These are phyloP conservation scores for Pseudorhombus dupliciocellatus DNA, from an alignment of 2,113 vertebrate genomes.

Conservation along the genomic window DNA sequence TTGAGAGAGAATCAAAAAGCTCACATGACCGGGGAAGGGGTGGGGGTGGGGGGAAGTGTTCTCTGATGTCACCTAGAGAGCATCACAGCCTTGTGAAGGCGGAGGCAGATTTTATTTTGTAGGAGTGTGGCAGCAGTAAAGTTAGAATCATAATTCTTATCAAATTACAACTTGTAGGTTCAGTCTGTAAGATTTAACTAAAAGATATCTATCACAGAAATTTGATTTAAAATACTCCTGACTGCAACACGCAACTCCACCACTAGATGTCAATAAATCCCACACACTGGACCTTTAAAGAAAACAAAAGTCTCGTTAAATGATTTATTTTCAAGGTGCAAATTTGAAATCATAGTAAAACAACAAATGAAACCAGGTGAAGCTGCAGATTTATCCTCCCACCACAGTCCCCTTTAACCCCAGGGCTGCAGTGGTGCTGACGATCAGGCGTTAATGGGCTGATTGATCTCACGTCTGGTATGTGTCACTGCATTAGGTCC, in stretches of 20 bases:
- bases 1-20: constrained; percentile 42
- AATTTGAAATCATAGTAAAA: background rate
- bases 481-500: constrained; percentile 57
- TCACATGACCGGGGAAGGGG: constrained; percentile 18
- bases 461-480: constrained; percentile 57
- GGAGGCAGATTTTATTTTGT: constrained; percentile 28
- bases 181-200: background rate
- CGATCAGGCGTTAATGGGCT: constrained; percentile 23
- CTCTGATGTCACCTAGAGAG: background rate
- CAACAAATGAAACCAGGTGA: background rate
- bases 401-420: constrained; percentile 1
- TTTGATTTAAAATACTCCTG: too few species aligned
- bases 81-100: background rate
- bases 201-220: background rate
- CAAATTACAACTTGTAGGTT: background rate
- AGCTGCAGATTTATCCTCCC: constrained; percentile 1
- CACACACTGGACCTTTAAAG: too few species aligned
- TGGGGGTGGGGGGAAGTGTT: constrained; percentile 39
- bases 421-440: constrained; percentile 5
- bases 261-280: too few species aligned
- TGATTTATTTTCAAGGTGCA: too few species aligned
- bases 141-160: background rate
- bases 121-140: constrained; percentile 37
- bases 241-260: too few species aligned
- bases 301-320: too few species aligned